Percentiles rank a stretch among this genome's conserved stretches.
These are phyloP conservation scores for Strix uralensis DNA, from an alignment of 2,113 vertebrate species.

Conservation along the genomic window DNA sequence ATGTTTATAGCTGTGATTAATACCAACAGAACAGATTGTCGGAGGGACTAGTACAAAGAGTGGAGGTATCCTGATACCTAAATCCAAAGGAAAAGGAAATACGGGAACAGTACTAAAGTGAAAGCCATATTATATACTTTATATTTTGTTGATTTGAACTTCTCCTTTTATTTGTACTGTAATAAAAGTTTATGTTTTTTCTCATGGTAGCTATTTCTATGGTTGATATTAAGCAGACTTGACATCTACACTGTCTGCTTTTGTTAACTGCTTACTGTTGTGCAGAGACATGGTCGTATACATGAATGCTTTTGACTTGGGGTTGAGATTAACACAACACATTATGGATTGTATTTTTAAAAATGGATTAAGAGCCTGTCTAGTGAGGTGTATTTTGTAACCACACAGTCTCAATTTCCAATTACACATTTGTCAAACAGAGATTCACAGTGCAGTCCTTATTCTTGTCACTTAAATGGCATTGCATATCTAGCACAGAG, in stretches of 20 bases:
- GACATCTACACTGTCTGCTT: neutral
- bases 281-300: neutral
- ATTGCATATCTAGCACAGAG: neutral
- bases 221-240: neutral
- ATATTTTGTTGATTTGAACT: neutral
- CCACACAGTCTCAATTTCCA: neutral
- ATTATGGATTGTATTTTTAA: neutral
- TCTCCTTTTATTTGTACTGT: neutral
- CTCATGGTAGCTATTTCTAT: neutral
- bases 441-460: neutral
- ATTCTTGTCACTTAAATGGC: constrained; percentile 2
- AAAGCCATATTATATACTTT: neutral
- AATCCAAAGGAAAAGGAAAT: neutral
- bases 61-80: neutral
- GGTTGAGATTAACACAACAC: neutral
- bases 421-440: neutral
- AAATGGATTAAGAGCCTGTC: constrained; percentile 11
- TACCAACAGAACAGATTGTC: neutral
- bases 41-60: neutral
- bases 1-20: neutral
- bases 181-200: neutral
- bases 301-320: neutral
- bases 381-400: neutral
- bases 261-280: neutral
- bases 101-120: neutral